phyloP scores from a whole-genome alignment of 2,797 vertebrate genomes.

The Centroberyx gerrardi region DNA sequence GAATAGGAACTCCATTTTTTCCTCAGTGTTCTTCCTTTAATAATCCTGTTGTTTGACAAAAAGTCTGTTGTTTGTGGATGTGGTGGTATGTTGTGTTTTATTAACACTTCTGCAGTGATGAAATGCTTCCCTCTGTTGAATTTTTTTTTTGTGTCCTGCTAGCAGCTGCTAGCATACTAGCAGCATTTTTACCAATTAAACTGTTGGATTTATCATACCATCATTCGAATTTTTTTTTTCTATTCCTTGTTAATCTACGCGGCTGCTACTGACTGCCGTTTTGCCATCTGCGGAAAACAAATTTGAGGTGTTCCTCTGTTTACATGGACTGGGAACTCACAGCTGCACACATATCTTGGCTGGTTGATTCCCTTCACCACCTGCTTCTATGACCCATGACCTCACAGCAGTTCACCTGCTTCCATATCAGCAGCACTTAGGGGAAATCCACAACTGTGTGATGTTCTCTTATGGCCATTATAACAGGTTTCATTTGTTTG shows the following conservation, averaged over 20 bases:
- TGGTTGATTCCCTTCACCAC: conserved; percentile 35
- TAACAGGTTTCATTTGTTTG: conserved; percentile 15
- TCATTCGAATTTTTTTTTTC: not conserved
- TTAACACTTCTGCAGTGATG: not conserved
- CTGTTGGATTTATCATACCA: not conserved
- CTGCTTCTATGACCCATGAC: conserved; percentile 34
- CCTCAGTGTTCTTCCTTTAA: not conserved
- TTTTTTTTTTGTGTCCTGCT: not conserved
- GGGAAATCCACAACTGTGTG: conserved; percentile 9
- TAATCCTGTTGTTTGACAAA: not conserved
- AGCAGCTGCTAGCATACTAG: not conserved
- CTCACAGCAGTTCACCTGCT: conserved; percentile 15
- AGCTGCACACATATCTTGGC: conserved; percentile 14
- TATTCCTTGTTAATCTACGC: not conserved
- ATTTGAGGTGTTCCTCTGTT: not conserved
- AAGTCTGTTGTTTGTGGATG: not conserved
- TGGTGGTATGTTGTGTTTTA: not conserved
- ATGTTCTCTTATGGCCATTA: not conserved
- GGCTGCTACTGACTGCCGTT: not conserved
- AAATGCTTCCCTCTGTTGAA: not conserved
- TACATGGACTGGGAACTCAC: conserved; percentile 2
- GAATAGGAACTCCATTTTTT: conserved; percentile 18
- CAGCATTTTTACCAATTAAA: not conserved
- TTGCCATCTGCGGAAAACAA: conserved; percentile 20
- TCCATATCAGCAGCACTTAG: conserved; percentile 1